Evolutionary conservation across 2,888 invertebrate genomes (phyloP).

Genomic region (Scaptomyza parva): DNA sequence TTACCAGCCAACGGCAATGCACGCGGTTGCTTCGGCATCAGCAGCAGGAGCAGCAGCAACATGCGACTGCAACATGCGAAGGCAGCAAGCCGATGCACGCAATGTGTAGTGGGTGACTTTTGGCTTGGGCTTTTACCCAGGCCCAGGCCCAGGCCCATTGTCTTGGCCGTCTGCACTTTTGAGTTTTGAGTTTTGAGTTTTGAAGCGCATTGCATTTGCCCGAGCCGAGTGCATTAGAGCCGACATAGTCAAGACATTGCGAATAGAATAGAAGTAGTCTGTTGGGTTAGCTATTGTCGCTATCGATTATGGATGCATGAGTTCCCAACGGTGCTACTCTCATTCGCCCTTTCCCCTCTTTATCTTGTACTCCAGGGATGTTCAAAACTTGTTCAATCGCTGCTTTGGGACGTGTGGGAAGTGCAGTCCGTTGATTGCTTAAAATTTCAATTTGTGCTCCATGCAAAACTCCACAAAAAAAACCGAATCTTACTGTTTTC

Average conservation of each 20-base stretch:
- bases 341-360: slow-evolving; percentile 2
- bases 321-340: slow-evolving; percentile 33
- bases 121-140: slow-evolving; percentile 17
- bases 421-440: slow-evolving; percentile 57
- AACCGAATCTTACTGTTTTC: slow-evolving; percentile 12
- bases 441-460: slow-evolving; percentile 46
- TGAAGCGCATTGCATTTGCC: slow-evolving; percentile 26
- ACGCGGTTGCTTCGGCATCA: slow-evolving; percentile 45
- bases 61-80: background rate
- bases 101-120: slow-evolving; percentile 18
- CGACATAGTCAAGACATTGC: slow-evolving; percentile 21
- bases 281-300: slow-evolving; percentile 39
- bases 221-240: slow-evolving; percentile 58
- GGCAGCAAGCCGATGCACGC: background rate
- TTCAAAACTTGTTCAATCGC: slow-evolving; percentile 60
- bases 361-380: slow-evolving; percentile 25
- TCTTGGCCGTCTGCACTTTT: slow-evolving; percentile 38
- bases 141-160: slow-evolving; percentile 40
- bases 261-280: slow-evolving; percentile 2
- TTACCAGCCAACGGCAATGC: slow-evolving; percentile 66
- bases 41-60: slow-evolving; percentile 16
- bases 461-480: slow-evolving; percentile 28
- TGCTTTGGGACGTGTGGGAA: slow-evolving; percentile 58
- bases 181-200: slow-evolving; percentile 15
- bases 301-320: slow-evolving; percentile 69